phyloP scores from a whole-genome alignment of 2,888 invertebrate genomes.

The Nomada fabriciana region DNA sequence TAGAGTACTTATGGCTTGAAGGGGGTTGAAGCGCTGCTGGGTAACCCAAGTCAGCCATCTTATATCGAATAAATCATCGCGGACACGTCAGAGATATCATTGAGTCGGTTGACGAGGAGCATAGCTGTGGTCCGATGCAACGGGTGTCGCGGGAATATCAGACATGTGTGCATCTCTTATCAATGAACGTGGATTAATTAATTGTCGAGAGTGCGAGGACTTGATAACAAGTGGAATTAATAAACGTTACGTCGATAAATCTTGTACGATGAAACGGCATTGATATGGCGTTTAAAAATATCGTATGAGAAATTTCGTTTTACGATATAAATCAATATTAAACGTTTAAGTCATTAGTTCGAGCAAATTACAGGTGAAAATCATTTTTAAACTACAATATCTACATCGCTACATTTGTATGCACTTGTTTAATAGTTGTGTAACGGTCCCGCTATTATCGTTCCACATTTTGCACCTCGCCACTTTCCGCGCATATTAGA shows the following conservation, averaged over 20 bases:
- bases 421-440: too few relatives aligned
- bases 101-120: constrained; percentile 81
- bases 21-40: constrained; percentile 62
- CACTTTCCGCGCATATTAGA: too few relatives aligned
- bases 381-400: too few relatives aligned
- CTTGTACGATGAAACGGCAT: background rate
- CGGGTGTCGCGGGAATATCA: constrained; percentile 74
- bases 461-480: too few relatives aligned
- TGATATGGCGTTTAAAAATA: background rate
- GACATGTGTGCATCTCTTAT: constrained; percentile 25
- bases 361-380: too few relatives aligned
- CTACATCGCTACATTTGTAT: too few relatives aligned
- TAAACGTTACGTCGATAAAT: constrained; percentile 47
- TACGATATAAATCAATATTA: too few relatives aligned
- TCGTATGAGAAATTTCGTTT: too few relatives aligned
- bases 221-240: constrained; percentile 26
- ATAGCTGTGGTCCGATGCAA: constrained; percentile 72
- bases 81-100: constrained; percentile 83
- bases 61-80: constrained; percentile 84
- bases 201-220: constrained; percentile 31
- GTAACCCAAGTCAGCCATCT: constrained; percentile 82
- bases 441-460: too few relatives aligned
- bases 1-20: constrained; percentile 80
- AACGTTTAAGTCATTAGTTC: too few relatives aligned
- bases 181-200: constrained; percentile 43